Percentiles rank a stretch among this genome's conserved stretches.
Conservation (phyloP, 2,113 vertebrate genomes). For the Dasyurus viverrinus region DNA sequence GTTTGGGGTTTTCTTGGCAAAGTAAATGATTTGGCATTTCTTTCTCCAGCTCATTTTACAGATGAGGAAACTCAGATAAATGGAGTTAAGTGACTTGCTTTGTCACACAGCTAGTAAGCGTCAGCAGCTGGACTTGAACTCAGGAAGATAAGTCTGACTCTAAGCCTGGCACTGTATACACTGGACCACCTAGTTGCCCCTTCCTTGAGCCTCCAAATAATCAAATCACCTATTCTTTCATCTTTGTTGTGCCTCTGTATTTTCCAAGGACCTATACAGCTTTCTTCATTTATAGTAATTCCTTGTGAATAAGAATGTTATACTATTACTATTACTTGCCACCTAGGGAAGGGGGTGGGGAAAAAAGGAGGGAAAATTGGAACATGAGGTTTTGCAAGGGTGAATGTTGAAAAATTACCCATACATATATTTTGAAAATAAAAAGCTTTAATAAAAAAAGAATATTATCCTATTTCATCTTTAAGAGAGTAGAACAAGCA, state of each 20-base stretch:
- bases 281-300: neutral
- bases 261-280: neutral
- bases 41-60: neutral
- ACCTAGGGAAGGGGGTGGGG: no score
- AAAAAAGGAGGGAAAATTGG: no score
- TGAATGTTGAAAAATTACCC: no score
- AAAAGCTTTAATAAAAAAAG: no score
- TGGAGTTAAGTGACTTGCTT: neutral
- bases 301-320: neutral
- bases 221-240: neutral
- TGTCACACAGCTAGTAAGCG: neutral
- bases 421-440: no score
- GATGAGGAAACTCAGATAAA: neutral
- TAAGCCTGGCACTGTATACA: neutral
- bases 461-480: neutral
- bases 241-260: neutral
- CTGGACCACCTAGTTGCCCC: neutral
- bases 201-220: neutral
- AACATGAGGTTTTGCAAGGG: no score
- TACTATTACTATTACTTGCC: no score
- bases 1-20: neutral
- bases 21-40: neutral
- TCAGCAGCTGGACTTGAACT: neutral
- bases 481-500: neutral
- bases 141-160: neutral